Evolutionary conservation across 2,113 vertebrate genomes (phyloP).

Genomic region (Felis chaus): DNA sequence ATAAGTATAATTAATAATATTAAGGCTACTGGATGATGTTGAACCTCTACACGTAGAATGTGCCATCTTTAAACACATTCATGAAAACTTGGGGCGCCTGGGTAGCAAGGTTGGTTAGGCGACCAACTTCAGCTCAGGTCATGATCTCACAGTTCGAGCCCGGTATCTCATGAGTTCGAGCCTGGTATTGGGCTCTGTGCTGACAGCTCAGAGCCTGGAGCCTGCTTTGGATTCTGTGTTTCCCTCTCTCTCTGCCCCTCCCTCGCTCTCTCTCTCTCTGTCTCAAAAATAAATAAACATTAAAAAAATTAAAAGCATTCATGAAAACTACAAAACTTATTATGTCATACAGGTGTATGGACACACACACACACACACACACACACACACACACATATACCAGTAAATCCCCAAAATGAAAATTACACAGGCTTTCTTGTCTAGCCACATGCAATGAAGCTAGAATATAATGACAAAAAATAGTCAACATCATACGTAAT

Average conservation of each 20-base stretch:
- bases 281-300: no score
- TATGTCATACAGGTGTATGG: not conserved
- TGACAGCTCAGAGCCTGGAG: no score
- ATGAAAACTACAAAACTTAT: not conserved
- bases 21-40: not conserved
- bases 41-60: not conserved
- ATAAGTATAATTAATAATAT: constrained; percentile 33
- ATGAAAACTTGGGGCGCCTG: not conserved
- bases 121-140: no score
- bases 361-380: not conserved
- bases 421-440: not conserved
- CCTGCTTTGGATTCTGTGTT: no score
- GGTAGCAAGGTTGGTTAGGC: no score
- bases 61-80: not conserved
- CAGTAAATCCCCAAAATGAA: not conserved
- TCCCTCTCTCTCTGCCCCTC: no score
- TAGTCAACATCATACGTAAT: not conserved
- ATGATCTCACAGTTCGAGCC: no score
- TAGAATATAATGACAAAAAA: not conserved
- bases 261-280: no score
- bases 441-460: not conserved
- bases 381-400: not conserved
- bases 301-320: not conserved
- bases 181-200: no score
- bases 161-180: no score